A percentile compares a stretch with the other conserved stretches of the same genome.
Evolutionary conservation across 2,888 invertebrate genomes (phyloP).

Genomic region (Masnerella sp.): DNA sequence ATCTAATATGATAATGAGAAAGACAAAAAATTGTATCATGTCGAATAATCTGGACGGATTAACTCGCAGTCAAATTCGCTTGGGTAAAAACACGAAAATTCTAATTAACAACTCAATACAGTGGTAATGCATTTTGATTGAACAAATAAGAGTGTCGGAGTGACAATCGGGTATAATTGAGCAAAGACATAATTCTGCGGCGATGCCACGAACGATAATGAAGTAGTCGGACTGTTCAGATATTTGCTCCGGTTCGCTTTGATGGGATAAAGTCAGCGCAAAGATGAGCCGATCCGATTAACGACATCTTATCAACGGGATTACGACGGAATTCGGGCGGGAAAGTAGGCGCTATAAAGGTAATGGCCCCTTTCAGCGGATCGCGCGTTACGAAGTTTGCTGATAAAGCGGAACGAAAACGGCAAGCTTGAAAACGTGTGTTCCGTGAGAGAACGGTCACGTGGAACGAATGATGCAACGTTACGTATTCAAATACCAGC

Average conservation of each 20-base stretch:
- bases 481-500: constrained; percentile 52
- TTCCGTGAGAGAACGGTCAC: constrained; percentile 33
- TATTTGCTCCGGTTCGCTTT: constrained; percentile 61
- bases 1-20: too few species aligned
- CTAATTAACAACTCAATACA: constrained; percentile 36
- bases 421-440: constrained; percentile 6
- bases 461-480: constrained; percentile 39
- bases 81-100: constrained; percentile 22
- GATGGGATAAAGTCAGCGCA: constrained; percentile 67
- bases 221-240: constrained; percentile 49
- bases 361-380: constrained; percentile 4
- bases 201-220: constrained; percentile 40
- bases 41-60: too few species aligned
- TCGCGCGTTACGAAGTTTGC: constrained; percentile 8
- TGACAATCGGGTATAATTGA: constrained; percentile 43
- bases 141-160: constrained; percentile 30
- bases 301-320: constrained; percentile 65
- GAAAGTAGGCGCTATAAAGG: not conserved
- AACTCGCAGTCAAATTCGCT: too few species aligned
- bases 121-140: constrained; percentile 44
- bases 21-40: too few species aligned
- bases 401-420: constrained; percentile 23
- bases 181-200: constrained; percentile 47
- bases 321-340: constrained; percentile 56
- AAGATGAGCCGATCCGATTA: constrained; percentile 69